Conservation (phyloP, 2,797 vertebrate genomes). For the Hozukius guyotensis region DNA sequence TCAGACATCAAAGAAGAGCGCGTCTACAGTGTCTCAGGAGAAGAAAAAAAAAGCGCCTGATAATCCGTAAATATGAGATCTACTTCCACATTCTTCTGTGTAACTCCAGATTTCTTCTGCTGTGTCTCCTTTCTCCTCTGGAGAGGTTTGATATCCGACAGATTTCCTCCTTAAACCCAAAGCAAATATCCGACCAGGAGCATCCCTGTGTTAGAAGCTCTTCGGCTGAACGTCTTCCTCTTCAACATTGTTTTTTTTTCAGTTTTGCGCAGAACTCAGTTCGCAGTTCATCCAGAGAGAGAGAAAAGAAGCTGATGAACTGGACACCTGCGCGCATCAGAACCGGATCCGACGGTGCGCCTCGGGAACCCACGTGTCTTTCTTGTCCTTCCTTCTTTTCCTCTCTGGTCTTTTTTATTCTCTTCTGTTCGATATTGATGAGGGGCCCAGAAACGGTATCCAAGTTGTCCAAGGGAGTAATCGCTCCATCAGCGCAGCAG, state of each 20-base stretch:
- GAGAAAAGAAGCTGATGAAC: background rate
- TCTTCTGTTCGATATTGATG: background rate
- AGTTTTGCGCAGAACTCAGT: background rate
- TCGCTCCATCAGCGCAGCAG: constrained; percentile 30
- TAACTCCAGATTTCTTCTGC: constrained; percentile 42
- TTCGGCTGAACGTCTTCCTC: constrained; percentile 26
- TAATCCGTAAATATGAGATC: constrained; percentile 51
- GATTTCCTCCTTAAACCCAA: constrained; percentile 54
- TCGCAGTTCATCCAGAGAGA: background rate
- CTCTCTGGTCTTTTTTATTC: background rate
- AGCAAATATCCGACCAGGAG: constrained; percentile 47
- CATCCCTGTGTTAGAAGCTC: constrained; percentile 30
- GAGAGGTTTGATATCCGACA: constrained; percentile 37
- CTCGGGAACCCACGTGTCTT: constrained; percentile 57
- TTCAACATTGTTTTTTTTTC: background rate
- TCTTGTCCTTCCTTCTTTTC: background rate
- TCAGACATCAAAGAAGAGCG: constrained; percentile 75
- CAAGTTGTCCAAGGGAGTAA: constrained; percentile 1
- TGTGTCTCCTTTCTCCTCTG: constrained; percentile 29
- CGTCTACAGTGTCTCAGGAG: constrained; percentile 31
- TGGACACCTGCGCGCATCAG: constrained; percentile 53
- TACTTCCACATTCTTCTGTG: constrained; percentile 21
- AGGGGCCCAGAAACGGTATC: background rate
- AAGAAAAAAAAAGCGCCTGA: constrained; percentile 38
- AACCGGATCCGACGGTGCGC: constrained; percentile 41